phyloP scores from a whole-genome alignment of 2,888 invertebrate genomes.

The Hypena proboscidalis region DNA sequence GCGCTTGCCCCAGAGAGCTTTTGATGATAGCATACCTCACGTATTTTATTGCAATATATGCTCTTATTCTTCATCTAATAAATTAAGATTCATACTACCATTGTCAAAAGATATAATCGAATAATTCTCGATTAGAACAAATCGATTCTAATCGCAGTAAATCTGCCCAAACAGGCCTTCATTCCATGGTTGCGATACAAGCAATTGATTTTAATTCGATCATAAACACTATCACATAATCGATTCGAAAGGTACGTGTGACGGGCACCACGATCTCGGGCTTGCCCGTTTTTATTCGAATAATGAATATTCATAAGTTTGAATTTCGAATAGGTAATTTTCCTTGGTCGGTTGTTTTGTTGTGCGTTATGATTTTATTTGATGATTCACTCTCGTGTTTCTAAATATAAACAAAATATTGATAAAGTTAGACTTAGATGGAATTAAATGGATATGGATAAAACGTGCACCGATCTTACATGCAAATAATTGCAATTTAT shows the following conservation, averaged over 20 bases:
- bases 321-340: constrained; percentile 1
- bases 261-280: constrained; percentile 46
- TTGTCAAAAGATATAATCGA: constrained; percentile 23
- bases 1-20: too few species aligned
- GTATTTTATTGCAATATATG: neutral
- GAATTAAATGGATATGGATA: too few species aligned
- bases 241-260: constrained; percentile 58
- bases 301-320: constrained; percentile 52
- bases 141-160: constrained; percentile 54
- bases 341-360: neutral
- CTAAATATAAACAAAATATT: too few species aligned
- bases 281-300: constrained; percentile 33
- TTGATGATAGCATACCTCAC: too few species aligned
- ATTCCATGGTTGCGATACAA: constrained; percentile 52
- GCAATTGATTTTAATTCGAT: constrained; percentile 78
- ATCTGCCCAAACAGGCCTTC: constrained; percentile 49
- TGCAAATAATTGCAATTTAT: too few species aligned
- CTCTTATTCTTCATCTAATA: neutral
- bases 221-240: constrained; percentile 75
- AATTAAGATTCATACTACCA: neutral
- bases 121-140: constrained; percentile 42
- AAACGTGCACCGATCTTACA: too few species aligned
- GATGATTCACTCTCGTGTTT: too few species aligned
- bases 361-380: too few species aligned
- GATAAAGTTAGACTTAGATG: too few species aligned